Evolutionary conservation across 1,140 invertebrate genomes (phyloP).

Genomic region (Tribolium madens): DNA sequence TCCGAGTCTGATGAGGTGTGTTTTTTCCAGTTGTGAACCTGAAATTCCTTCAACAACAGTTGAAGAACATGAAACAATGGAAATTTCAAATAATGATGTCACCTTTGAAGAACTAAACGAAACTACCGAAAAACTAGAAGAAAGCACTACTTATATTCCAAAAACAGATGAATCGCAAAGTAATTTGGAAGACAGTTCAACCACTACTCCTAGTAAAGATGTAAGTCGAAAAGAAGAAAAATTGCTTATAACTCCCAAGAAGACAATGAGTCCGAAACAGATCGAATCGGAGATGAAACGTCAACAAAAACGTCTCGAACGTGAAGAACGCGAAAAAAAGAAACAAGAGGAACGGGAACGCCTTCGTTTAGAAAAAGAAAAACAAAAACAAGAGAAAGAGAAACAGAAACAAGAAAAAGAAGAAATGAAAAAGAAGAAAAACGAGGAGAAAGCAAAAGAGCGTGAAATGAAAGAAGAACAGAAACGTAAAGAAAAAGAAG

Average conservation of each 20-base stretch:
- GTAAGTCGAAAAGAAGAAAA: neutral
- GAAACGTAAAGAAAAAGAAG: constrained; percentile 71
- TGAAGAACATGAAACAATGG: constrained; percentile 10
- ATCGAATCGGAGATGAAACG: constrained; percentile 69
- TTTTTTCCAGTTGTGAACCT: constrained; percentile 62
- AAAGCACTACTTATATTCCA: no score
- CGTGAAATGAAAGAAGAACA: constrained; percentile 67
- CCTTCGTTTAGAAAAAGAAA: constrained; percentile 70
- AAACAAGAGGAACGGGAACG: constrained; percentile 67
- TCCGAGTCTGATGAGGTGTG: constrained; percentile 38
- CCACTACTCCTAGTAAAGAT: neutral
- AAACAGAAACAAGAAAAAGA: constrained; percentile 67
- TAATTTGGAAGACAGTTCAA: neutral
- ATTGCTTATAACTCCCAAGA: constrained; percentile 52
- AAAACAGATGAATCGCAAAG: no score
- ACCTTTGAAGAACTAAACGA: neutral
- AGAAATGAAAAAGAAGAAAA: constrained; percentile 70
- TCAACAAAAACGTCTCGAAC: constrained; percentile 67
- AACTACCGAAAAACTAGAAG: neutral
- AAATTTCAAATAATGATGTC: neutral
- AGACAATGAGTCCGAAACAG: constrained; percentile 62
- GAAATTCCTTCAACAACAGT: constrained; percentile 31
- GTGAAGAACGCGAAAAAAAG: constrained; percentile 68
- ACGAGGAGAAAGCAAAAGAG: constrained; percentile 66
- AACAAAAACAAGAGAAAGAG: constrained; percentile 67